Evolutionary conservation across 2,113 vertebrate species (phyloP).

Genomic region (Reinhardtius hippoglossoides): DNA sequence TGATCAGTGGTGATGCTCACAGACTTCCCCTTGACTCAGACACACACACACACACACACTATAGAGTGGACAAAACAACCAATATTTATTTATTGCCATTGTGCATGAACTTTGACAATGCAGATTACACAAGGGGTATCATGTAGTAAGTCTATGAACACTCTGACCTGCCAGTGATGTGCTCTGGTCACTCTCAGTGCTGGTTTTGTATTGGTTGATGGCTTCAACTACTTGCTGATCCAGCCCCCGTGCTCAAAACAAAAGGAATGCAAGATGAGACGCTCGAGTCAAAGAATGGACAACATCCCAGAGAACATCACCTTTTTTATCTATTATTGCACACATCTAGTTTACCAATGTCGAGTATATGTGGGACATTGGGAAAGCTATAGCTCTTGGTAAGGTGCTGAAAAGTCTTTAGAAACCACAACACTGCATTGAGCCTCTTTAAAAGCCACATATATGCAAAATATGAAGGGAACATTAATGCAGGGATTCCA

Average conservation of each 20-base stretch:
- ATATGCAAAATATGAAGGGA: conserved; percentile 57
- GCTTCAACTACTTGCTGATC: conserved; percentile 67
- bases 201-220: conserved; percentile 70
- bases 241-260: conserved; percentile 60
- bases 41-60: conserved; percentile 24
- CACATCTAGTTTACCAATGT: conserved; percentile 74
- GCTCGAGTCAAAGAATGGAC: conserved; percentile 51
- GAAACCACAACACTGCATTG: conserved; percentile 66
- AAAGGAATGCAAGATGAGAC: conserved; percentile 60
- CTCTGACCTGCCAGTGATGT: conserved; percentile 69
- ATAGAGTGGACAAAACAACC: conserved; percentile 62
- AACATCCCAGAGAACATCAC: conserved; percentile 53
- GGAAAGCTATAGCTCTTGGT: conserved; percentile 71
- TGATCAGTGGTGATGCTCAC: not conserved
- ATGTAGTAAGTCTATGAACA: conserved; percentile 45
- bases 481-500: conserved; percentile 51
- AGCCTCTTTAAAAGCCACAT: conserved; percentile 70
- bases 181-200: conserved; percentile 67
- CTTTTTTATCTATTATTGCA: conserved; percentile 76
- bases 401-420: conserved; percentile 73
- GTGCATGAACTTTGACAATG: conserved; percentile 76
- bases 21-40: not conserved
- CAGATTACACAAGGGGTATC: conserved; percentile 62
- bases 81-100: conserved; percentile 78
- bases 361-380: conserved; percentile 64